Evolutionary conservation across 2,888 invertebrate genomes (phyloP), one percentile per base, ranked within the genome.

Genomic region (Patella depressa): DNA sequence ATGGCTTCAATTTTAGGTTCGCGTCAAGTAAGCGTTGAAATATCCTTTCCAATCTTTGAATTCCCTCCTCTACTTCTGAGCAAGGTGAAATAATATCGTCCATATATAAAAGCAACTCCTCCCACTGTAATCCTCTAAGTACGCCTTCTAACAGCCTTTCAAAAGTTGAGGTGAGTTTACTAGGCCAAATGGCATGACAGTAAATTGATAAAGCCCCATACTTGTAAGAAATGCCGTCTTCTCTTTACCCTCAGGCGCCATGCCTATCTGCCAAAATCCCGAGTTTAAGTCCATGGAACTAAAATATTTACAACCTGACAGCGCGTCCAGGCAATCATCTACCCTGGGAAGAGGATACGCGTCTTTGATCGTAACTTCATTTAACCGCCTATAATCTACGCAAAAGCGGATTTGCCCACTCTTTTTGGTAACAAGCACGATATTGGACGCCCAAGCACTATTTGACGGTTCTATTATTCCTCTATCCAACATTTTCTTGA

Each of bases 111-210:
- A 86, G 71, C 55, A 80, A 80, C 19, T 75, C 75, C 53, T 79
- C 78, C 79, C 83, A 83, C 45, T 79, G 75, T 2, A 85, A 55
- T 24, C 81, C 83, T 17, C 74, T 34, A 3, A 84, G 65, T 4
- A 84, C 81, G n/a, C 70, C 53, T 53, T 83, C 78, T 81, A 87
- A 79, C 24, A 83, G 71, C 24, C 85, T 73, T 71, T 85, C 78
- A 76, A 86, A 86, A 14, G 84, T 83, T 9, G 81, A 76, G 83
- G 84, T 0, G 84, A 78, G 74, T 81, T 82, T n/a, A 74, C 78
- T 0, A 80, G 70, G 4, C 81, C 81, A 74, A 81, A 80, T 4
- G 81, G 80, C 79, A 83, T 79, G 3, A 79, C 80, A 4, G 73
- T 72, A 57, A 81, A 82, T 14, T 81, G 75, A 70, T 78, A 83